phyloP scores from a whole-genome alignment of 2,113 vertebrate genomes.

The Numenius arquata region DNA sequence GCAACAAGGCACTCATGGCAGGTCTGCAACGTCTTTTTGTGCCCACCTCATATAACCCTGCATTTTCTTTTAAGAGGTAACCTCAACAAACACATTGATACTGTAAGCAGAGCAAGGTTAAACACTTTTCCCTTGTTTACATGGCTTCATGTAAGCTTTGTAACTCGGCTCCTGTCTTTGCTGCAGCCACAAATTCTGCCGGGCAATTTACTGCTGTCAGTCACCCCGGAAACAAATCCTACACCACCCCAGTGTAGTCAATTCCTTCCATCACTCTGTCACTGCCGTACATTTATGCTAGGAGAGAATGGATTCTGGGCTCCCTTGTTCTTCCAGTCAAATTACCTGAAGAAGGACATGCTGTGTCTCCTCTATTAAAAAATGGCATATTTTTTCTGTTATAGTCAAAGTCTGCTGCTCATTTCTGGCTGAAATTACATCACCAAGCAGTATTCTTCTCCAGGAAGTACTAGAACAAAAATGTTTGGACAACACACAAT shows the following conservation, averaged over 20 bases:
- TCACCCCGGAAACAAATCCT: not conserved
- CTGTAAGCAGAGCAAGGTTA: not conserved
- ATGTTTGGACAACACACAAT: not conserved
- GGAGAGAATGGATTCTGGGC: not conserved
- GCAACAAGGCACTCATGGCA: not conserved
- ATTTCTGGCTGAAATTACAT: conserved; percentile 73
- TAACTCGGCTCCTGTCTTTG: not conserved
- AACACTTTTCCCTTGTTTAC: not conserved
- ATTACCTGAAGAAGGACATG: conserved; percentile 77
- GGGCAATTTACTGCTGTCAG: not conserved
- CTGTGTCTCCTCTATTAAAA: conserved; percentile 72
- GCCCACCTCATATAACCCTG: not conserved
- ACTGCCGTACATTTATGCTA: not conserved
- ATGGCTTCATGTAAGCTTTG: not conserved
- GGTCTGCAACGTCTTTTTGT: not conserved
- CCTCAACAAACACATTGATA: not conserved
- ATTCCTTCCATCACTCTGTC: not conserved
- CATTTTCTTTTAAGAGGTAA: not conserved
- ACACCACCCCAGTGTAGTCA: not conserved
- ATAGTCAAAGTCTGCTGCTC: conserved; percentile 72
- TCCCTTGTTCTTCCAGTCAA: not conserved
- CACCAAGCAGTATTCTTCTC: conserved; percentile 85
- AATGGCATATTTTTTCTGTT: conserved; percentile 75
- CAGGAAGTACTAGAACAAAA: conserved; percentile 78
- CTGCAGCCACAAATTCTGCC: not conserved